These are phyloP conservation scores for Buteo buteo DNA, from an alignment of 2,113 vertebrate genomes.

Conservation along the genomic window DNA sequence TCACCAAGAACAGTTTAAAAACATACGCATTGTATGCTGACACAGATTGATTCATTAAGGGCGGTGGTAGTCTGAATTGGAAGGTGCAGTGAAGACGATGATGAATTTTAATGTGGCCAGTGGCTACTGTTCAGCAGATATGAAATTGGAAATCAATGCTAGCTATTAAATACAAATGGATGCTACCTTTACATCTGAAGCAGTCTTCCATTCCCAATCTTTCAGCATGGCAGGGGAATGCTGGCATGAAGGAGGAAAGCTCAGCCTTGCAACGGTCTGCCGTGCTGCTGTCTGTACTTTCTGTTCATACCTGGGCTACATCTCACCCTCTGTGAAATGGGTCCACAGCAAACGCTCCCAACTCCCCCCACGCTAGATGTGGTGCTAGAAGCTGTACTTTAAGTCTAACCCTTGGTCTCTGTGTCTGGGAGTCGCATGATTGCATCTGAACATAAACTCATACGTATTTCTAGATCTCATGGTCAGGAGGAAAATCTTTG, in stretches of 20 bases:
- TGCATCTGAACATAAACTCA: background rate
- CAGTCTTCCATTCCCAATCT: background rate
- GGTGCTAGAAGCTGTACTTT: background rate
- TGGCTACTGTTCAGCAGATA: slow-evolving; percentile 52
- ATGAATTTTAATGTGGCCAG: slow-evolving; percentile 54
- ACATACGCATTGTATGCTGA: background rate
- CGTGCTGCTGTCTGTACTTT: background rate
- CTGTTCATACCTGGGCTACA: background rate
- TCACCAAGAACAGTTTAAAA: background rate
- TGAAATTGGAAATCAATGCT: slow-evolving; percentile 59
- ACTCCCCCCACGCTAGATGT: background rate
- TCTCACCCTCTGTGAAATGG: background rate
- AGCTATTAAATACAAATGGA: slow-evolving; percentile 46
- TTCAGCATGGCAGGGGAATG: background rate
- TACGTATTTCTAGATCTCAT: background rate
- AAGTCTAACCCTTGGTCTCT: background rate
- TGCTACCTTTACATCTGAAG: background rate
- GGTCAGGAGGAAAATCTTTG: background rate
- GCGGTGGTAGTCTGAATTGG: background rate
- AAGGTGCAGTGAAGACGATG: slow-evolving; percentile 12
- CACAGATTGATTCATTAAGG: slow-evolving; percentile 23
- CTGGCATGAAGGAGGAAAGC: background rate
- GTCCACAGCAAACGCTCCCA: background rate
- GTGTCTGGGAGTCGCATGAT: background rate
- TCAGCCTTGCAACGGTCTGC: background rate